Evolutionary conservation across 37 sponge, comb jelly and placozoan genomes (phyloP), one percentile per base, ranked within the genome.

Genomic region (Beroe forskalii): DNA sequence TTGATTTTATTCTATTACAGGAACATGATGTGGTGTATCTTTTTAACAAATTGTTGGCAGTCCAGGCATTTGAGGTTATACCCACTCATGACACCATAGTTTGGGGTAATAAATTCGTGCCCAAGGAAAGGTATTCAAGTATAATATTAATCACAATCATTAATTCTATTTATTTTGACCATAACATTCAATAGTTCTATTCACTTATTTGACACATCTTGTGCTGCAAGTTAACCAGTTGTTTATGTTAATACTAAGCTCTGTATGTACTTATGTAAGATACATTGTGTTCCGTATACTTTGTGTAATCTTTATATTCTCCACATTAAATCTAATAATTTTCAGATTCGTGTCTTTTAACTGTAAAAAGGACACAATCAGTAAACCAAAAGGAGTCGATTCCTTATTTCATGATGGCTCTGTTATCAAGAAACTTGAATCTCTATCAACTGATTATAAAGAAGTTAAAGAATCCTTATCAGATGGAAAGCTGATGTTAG

Each of bases 11-110:
- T 48, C 55, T 12, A 48, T 69, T 2, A 20, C 86, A 80, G 86
- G 86, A 80, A 23, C 86, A 80, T 25, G 86, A 80, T 80, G 86
- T 80, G 8, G 86, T 80, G 3, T 80, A 80, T 80, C 86, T 80
- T 23, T 80, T 80, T 23, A 80, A 80, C 48, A 80, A 80, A 37
- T n/a, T 80, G 12, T 24, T 80, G n/a, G 55, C 86, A 17, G 86
- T 80, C 6, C 44, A 80, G 44, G 86, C 86, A 22, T 80, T 80
- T 80, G 86, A 80, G 40, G 55, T 80, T 4, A 25, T 80, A 25
- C 86, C 86, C 1, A 44, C 86, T 38, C 86, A 80, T 44, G 86
- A 80, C 30, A 80, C 44, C 12, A 41, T 80, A 8, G 35, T 80
- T 39, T 80, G 86, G 86, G 55, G 86, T 1, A 80, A 44, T 25